Evolutionary conservation across 2,113 vertebrate species (phyloP).

Genomic region (Eira barbara): DNA sequence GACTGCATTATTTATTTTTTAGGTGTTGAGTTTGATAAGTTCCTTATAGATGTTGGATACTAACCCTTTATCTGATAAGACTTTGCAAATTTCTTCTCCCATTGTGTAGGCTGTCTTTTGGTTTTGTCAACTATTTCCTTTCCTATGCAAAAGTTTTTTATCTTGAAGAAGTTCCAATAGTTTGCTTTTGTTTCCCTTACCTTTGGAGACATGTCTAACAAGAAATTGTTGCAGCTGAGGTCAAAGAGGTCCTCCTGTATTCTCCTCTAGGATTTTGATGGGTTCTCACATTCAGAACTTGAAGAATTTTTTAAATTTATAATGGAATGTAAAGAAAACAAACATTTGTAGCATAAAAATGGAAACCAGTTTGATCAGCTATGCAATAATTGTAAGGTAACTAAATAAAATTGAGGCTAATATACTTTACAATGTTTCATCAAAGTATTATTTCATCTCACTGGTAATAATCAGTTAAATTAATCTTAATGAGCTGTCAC

Average conservation of each 20-base stretch:
- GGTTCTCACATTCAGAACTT: neutral
- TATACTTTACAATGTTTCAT: neutral
- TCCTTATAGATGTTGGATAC: too few relatives aligned
- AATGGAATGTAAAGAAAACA: slow-evolving; percentile 1
- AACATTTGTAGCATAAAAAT: neutral
- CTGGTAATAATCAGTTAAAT: neutral
- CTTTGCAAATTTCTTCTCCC: too few relatives aligned
- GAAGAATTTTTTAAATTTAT: neutral
- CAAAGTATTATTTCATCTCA: neutral
- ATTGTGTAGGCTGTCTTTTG: too few relatives aligned
- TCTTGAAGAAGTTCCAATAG: neutral
- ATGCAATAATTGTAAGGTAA: neutral
- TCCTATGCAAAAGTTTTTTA: too few relatives aligned
- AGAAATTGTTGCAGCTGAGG: neutral
- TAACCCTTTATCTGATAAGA: too few relatives aligned
- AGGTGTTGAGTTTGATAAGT: too few relatives aligned
- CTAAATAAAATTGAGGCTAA: neutral
- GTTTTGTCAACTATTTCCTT: too few relatives aligned
- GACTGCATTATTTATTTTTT: too few relatives aligned
- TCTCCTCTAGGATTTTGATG: neutral
- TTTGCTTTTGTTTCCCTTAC: neutral
- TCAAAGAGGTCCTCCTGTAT: neutral
- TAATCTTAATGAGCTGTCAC: neutral
- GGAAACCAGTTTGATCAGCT: neutral
- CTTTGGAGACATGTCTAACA: neutral